Evolutionary conservation across 2,888 invertebrate species (phyloP), one percentile per base, ranked within the genome.

Genomic region (Cheilosia scutellata): DNA sequence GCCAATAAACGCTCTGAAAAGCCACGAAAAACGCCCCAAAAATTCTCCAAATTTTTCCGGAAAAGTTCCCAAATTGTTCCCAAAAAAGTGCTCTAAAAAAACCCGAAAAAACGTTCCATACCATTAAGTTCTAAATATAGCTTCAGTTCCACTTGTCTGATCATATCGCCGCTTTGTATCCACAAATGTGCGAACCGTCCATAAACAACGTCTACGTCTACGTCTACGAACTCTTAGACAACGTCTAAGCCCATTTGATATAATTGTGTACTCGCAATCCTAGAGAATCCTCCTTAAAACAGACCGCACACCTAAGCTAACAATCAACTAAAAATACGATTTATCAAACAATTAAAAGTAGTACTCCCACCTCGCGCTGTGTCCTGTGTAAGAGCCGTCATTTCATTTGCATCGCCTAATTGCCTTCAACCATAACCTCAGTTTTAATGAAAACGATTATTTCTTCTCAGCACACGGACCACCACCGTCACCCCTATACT

Each of bases 381-480:
- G 11, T 37, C n/a, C 6, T 25, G 37, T 1, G n/a, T 37, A 49
- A 44, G 57, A 29, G 62, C n/a, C 68, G 20, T 79, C 78, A 79
- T 79, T 79, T 70, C 75, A 80, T 79, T 76, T 60, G 80, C 79
- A 75, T 60, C 75, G 60, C 75, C 80, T 86, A 86, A 86, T 86
- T 86, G 76, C 80, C 84, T 82, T 76, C 71, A 84, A 80, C 71
- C 62, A 66, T 75, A 82, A 86, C 75, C 82, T 76, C 65, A 53
- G 68, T 68, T 76, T 82, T 77, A 86, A 77, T 86, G 86, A 77
- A 82, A 77, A 68, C 76, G 82, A 82, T 86, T 77, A 86, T 55
- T 82, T 63, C 68, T 57, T 49, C 47, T 72, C 66, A 16, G 55
- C 57, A 42, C 63, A 33, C 53, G 31, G 44, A 60, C 5, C 25